These are phyloP conservation scores for Potamarius usumacintae DNA, from an alignment of 2,113 vertebrate species.

Conservation along the genomic window DNA sequence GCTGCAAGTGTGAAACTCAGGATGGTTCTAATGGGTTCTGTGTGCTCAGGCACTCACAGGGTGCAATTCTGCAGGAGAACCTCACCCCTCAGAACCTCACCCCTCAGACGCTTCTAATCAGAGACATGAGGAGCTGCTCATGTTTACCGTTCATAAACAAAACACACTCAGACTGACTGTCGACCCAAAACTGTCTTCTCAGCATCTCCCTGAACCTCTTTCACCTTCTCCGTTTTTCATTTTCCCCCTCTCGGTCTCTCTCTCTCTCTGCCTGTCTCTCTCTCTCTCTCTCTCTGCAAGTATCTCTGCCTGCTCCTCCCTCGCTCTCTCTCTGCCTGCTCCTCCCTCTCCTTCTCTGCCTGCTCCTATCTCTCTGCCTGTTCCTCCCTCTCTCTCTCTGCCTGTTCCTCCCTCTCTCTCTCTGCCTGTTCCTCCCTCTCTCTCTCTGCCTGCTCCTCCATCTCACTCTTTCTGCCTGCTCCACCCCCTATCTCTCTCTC, in stretches of 20 bases:
- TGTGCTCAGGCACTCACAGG: slow-evolving; percentile 49
- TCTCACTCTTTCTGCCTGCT: too few relatives aligned
- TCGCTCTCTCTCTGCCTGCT: too few relatives aligned
- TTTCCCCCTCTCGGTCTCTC: too few relatives aligned
- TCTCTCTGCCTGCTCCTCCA: too few relatives aligned
- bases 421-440: neutral
- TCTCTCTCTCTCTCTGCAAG: too few relatives aligned
- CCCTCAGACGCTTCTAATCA: neutral
- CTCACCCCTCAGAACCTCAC: too few relatives aligned
- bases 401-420: neutral
- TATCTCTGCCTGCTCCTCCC: too few relatives aligned
- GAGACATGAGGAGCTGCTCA: slow-evolving; percentile 58
- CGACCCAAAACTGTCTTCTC: neutral
- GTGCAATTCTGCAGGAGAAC: slow-evolving; percentile 53
- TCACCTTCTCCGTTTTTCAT: too few relatives aligned
- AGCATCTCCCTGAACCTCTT: neutral
- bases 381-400: neutral
- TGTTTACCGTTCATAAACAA: slow-evolving; percentile 75
- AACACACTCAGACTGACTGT: slow-evolving; percentile 60
- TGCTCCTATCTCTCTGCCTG: too few relatives aligned
- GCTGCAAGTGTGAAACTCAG: slow-evolving; percentile 56
- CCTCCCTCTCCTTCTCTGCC: too few relatives aligned
- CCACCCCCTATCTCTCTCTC: neutral
- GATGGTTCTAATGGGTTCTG: slow-evolving; percentile 40
- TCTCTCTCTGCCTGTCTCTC: too few relatives aligned